Percentiles rank a stretch among this genome's conserved stretches.
Conservation (phyloP, 1,140 invertebrate genomes). For the Aphelinus certus region DNA sequence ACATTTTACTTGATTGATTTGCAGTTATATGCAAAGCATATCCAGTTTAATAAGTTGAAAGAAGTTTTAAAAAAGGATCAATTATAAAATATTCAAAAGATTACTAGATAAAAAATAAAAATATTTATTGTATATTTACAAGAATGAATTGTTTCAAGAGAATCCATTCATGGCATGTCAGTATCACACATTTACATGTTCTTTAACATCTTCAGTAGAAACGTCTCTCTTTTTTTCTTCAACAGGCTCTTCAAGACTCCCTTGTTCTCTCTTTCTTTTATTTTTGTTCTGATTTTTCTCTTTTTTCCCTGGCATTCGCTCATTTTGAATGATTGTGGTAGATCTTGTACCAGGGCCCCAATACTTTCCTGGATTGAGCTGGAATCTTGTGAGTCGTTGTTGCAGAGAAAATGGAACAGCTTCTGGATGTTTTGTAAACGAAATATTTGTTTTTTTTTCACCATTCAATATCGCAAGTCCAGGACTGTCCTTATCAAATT, state of each 20-base stretch:
- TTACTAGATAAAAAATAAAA: too few species aligned
- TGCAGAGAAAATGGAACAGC: constrained; percentile 85
- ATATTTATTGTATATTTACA: constrained; percentile 12
- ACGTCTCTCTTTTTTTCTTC: constrained; percentile 11
- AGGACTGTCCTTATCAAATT: constrained; percentile 67
- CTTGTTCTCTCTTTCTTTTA: constrained; percentile 31
- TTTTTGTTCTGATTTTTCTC: constrained; percentile 49
- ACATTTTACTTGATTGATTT: too few species aligned
- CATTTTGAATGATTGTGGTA: constrained; percentile 71
- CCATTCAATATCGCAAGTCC: constrained; percentile 70
- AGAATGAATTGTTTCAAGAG: not conserved
- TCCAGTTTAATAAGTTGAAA: too few species aligned
- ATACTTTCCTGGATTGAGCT: constrained; percentile 83
- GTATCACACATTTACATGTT: too few species aligned
- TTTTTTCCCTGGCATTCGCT: constrained; percentile 40
- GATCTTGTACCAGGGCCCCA: constrained; percentile 90
- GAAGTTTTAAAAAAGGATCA: too few species aligned
- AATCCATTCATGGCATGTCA: not conserved
- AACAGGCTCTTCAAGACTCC: not conserved
- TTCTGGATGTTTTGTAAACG: constrained; percentile 73
- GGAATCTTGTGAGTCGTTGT: constrained; percentile 80
- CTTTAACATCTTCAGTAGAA: not conserved
- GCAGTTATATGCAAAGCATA: too few species aligned
- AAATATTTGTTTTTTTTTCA: constrained; percentile 62
- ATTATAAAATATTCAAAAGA: too few species aligned